These are phyloP conservation scores for Eustalomyia histrio DNA, from an alignment of 2,888 invertebrate species.

Conservation along the genomic window DNA sequence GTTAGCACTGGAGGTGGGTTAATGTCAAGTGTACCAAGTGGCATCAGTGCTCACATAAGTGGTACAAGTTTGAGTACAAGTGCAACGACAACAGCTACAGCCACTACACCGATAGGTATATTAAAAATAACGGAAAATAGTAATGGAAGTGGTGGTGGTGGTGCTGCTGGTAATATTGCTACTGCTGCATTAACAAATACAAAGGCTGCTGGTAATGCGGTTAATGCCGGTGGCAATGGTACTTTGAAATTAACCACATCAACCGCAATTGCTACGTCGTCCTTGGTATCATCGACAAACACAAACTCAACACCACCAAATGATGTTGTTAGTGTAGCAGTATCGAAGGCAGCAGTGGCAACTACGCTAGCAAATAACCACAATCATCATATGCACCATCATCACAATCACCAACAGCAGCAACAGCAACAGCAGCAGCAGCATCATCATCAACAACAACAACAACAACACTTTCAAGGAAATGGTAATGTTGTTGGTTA, in stretches of 20 bases:
- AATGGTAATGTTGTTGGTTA: constrained; percentile 73
- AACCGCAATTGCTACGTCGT: constrained; percentile 63
- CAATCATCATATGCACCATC: constrained; percentile 65
- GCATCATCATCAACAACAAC: constrained; percentile 63
- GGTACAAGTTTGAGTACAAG: constrained; percentile 77
- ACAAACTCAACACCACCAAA: constrained; percentile 51
- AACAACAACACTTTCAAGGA: constrained; percentile 70
- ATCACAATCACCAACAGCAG: constrained; percentile 59
- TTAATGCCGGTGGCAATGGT: constrained; percentile 66
- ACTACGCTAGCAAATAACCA: constrained; percentile 63
- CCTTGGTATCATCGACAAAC: constrained; percentile 59
- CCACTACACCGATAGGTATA: constrained; percentile 71
- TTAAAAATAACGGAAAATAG: constrained; percentile 61
- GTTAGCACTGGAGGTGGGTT: constrained; percentile 65
- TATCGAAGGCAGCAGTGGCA: constrained; percentile 47
- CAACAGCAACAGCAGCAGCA: constrained; percentile 66
- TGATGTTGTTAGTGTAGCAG: constrained; percentile 57
- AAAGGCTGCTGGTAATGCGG: constrained; percentile 58
- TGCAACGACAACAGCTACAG: constrained; percentile 73
- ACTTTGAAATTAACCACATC: constrained; percentile 66
- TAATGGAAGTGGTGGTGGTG: constrained; percentile 49
- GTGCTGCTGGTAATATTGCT: constrained; percentile 6
- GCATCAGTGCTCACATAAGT: constrained; percentile 78
- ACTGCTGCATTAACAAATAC: constrained; percentile 54
- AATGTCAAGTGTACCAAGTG: constrained; percentile 77